Evolutionary conservation across 2,797 vertebrate genomes (phyloP).

Genomic region (Phrynocephalus forsythii): DNA sequence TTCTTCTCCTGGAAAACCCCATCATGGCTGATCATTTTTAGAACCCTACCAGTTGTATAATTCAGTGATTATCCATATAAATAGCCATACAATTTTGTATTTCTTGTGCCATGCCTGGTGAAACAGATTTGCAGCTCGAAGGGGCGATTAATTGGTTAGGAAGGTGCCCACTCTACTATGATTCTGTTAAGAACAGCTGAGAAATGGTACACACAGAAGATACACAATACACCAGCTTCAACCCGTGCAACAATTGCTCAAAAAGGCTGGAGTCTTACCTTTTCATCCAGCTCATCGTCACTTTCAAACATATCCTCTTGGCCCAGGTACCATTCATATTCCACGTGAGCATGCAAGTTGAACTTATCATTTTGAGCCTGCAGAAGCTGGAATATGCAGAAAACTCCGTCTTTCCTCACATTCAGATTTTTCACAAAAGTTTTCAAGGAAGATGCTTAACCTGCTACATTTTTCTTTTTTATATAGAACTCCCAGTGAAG

Average conservation of each 20-base stretch:
- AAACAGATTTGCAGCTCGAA: not conserved
- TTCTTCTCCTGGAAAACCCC: not conserved
- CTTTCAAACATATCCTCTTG: slow-evolving; percentile 86
- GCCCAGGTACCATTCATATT: slow-evolving; percentile 85
- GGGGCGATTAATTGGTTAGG: not conserved
- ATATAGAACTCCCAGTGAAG: not conserved
- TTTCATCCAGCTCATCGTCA: slow-evolving; percentile 85
- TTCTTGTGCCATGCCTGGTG: not conserved
- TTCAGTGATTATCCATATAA: not conserved
- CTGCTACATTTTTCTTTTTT: not conserved
- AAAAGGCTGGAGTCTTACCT: slow-evolving; percentile 63
- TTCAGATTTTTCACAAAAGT: not conserved
- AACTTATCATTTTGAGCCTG: slow-evolving; percentile 84
- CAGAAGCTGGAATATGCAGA: slow-evolving; percentile 76
- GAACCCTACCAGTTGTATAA: not conserved
- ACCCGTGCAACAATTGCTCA: not conserved
- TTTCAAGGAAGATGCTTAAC: not conserved
- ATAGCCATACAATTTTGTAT: not conserved
- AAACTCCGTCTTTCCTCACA: not conserved
- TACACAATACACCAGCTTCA: not conserved
- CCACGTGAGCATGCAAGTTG: slow-evolving; percentile 85
- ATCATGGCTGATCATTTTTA: not conserved
- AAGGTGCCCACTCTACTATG: not conserved
- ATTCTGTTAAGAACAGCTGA: not conserved
- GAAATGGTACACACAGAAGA: not conserved